Evolutionary conservation across 2,797 vertebrate genomes (phyloP).

Genomic region (Xiphorhynchus erythropygius): DNA sequence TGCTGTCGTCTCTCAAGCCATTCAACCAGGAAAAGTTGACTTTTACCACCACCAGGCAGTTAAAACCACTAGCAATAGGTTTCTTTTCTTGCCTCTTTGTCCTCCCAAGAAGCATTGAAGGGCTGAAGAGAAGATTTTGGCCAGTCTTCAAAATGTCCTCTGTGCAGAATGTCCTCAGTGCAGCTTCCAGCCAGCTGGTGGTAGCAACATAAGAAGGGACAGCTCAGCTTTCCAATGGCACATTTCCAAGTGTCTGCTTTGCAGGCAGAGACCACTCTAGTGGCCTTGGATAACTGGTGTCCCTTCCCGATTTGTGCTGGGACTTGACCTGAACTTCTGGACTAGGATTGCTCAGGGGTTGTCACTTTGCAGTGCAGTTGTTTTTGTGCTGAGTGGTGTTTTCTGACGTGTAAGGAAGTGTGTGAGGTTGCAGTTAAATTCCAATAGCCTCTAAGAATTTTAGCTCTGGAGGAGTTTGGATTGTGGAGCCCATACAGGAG

Average conservation of each 20-base stretch:
- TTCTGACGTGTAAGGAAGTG: not conserved
- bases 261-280: not conserved
- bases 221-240: not conserved
- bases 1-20: not conserved
- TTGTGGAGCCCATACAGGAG: not conserved
- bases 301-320: not conserved
- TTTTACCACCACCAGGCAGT: not conserved
- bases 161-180: not conserved
- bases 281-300: not conserved
- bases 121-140: not conserved
- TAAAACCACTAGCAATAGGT: not conserved
- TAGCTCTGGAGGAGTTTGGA: not conserved
- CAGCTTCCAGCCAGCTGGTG: not conserved
- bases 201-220: rapidly evolving
- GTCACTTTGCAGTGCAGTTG: not conserved
- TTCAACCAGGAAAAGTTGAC: not conserved
- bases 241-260: not conserved
- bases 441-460: not conserved
- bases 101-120: not conserved
- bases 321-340: not conserved
- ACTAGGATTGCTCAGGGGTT: not conserved
- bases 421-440: not conserved
- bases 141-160: not conserved
- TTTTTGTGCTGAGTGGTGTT: not conserved
- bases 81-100: not conserved